Conservation (phyloP, 2,113 vertebrate species). For the Python bivittatus region DNA sequence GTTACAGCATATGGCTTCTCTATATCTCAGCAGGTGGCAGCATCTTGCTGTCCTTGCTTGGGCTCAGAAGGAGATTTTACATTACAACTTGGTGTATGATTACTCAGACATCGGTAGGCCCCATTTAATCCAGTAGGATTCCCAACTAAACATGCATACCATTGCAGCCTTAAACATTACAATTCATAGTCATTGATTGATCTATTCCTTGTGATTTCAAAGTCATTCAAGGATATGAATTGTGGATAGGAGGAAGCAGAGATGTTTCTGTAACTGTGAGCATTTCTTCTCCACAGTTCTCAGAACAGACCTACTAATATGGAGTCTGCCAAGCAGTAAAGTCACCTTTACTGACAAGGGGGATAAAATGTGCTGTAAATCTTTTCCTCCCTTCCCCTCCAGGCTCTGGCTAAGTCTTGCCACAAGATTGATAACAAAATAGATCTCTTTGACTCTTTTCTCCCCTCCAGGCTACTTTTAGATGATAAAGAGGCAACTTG, state of each 20-base stretch:
- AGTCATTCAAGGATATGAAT: background rate
- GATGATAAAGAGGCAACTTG: constrained; percentile 20
- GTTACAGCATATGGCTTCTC: background rate
- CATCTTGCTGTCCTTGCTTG: background rate
- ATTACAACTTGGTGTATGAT: background rate
- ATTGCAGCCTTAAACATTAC: background rate
- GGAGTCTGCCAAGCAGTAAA: constrained; percentile 32
- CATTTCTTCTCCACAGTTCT: background rate
- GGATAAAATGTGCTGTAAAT: constrained; percentile 44
- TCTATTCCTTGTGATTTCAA: background rate
- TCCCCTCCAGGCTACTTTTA: constrained; percentile 35
- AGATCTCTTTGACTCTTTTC: constrained; percentile 6
- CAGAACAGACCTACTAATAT: constrained; percentile 5
- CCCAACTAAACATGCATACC: background rate
- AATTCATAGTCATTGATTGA: background rate
- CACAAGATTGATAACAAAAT: constrained; percentile 38
- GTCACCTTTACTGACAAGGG: constrained; percentile 59
- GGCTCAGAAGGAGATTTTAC: background rate
- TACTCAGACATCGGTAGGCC: background rate
- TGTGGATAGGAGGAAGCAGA: constrained; percentile 13
- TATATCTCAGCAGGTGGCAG: background rate
- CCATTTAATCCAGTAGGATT: background rate
- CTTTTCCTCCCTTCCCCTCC: constrained; percentile 4
- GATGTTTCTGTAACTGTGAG: constrained; percentile 15
- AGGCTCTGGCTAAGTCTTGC: constrained; percentile 47